Evolutionary conservation across 2,113 vertebrate genomes (phyloP), one percentile per base, ranked within the genome.

Genomic region (Carettochelys insculpta): DNA sequence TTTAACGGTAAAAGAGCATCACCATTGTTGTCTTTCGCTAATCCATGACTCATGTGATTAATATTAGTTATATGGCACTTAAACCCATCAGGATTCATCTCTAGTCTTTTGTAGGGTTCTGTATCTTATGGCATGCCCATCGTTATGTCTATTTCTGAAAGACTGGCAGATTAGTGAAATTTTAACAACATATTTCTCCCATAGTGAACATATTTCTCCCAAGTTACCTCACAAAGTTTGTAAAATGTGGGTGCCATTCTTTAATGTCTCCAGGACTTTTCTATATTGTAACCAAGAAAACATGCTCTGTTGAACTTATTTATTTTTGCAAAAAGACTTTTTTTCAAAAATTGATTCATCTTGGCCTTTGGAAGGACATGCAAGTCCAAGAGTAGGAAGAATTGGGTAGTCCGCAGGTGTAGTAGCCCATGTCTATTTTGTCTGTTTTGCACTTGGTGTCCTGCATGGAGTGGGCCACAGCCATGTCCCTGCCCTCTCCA

Each of bases 111-210:
- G 43, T 53, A n/a, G 24, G 1, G 2, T 38, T 48, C 51, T 65
- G 2, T 25, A 34, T 65, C 17, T 65, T 65, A 38, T 4, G n/a
- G 1, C 5, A 27, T 56, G 31, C 25, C 82, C 16, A 4, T 56
- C 0, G 0, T 68, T 80, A 1, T 2, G 5, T 34, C 22, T 34
- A 56, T 81, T 52, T 82, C 19, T 45, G 47, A 8, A 81, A 68
- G 38, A 41, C 7, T 79, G 68, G 25, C 53, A 27, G 11, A 41
- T 45, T 56, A 68, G 4, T 56, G 43, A 29, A 10, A 58, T 6
- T n/a, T 68, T 53, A 58, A 5, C 75, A 50, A 56, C 78, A n/a
- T n/a, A n/a, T n/a, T n/a, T n/a, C n/a, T n/a, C n/a, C n/a, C 65
- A 73, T 45, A 82, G 48, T 24, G 47, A 19, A 45, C 19, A 6